Evolutionary conservation across 2,113 vertebrate genomes (phyloP), one percentile per base, ranked within the genome.

Genomic region (Pteropus alecto): DNA sequence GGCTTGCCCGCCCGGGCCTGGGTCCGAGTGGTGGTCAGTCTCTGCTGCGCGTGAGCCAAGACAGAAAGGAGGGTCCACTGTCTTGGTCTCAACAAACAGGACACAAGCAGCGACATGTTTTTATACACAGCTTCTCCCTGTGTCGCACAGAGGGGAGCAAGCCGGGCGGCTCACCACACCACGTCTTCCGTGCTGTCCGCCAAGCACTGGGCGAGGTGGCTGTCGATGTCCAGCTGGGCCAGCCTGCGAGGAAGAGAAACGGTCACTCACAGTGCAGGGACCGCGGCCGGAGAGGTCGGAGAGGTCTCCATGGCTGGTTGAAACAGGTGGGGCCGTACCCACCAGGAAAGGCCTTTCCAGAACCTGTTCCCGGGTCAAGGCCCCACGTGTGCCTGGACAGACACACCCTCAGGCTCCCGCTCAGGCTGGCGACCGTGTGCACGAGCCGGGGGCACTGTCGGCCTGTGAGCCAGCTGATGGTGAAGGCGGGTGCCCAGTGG

Each of bases 151-250:
- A 12, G n/a, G 11, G 58, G 11, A 46, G 10, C 2, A 12, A 0
- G 24, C 19, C 0, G 0, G 10, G 46, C 1, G 1, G 68, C 21
- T 99, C 98, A 99, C 99, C 99, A 99, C 28, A 76, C 85, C 67
- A 99, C 46, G 26, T 99, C 99, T 18, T 98, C 98, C 0, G 98
- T 98, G 28, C 99, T 99, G 87, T 99, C 99, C 0, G 99, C 99
- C 98, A 99, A 97, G 98, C 99, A 99, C 97, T 98, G 98, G 18
- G 99, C 99, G 2, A 99, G 99, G 97, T 99, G 99, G 78, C 98
- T 79, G 54, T 99, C 99, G 0, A 99, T 93, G 54, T 99, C 99
- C 98, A 99, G 89, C 97, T 99, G 99, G 3, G 99, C 98, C 94
- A 99, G 98, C 73, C 99, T 99, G 98, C 30, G 86, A 65, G 71